Evolutionary conservation across 2,888 invertebrate species (phyloP).

Genomic region (Tenodera sinensis): DNA sequence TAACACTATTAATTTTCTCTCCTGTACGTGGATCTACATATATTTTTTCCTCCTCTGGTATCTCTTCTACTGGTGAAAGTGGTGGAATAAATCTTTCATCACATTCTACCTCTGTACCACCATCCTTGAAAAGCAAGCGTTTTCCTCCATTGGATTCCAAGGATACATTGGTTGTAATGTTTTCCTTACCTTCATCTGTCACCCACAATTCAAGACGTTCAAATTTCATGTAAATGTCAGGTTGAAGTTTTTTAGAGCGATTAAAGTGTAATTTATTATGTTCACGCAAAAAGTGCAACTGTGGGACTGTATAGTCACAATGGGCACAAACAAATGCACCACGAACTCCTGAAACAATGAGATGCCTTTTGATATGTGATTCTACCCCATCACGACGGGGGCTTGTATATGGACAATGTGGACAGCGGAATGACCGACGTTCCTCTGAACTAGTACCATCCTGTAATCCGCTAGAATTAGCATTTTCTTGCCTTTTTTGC

Average conservation of each 20-base stretch:
- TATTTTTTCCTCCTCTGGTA: constrained; percentile 37
- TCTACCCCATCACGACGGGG: constrained; percentile 67
- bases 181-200: constrained; percentile 43
- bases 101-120: constrained; percentile 22
- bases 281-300: constrained; percentile 70
- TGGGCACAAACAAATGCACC: constrained; percentile 69
- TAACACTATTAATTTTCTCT: neutral
- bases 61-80: constrained; percentile 27
- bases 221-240: constrained; percentile 60
- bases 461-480: constrained; percentile 37
- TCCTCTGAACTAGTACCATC: constrained; percentile 41
- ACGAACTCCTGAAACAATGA: constrained; percentile 54
- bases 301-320: constrained; percentile 77
- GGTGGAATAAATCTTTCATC: constrained; percentile 21
- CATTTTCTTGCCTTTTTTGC: constrained; percentile 53
- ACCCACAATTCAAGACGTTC: constrained; percentile 57
- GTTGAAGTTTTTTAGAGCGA: constrained; percentile 52
- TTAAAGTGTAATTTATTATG: constrained; percentile 76
- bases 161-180: neutral
- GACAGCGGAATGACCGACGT: constrained; percentile 64
- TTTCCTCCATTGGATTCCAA: constrained; percentile 24
- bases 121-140: constrained; percentile 37
- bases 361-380: constrained; percentile 72
- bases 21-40: constrained; percentile 32
- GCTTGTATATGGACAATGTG: constrained; percentile 77